Base-by-base conservation (phyloP, 2,113 vertebrate species). In the Larimichthys crocea region DNA sequence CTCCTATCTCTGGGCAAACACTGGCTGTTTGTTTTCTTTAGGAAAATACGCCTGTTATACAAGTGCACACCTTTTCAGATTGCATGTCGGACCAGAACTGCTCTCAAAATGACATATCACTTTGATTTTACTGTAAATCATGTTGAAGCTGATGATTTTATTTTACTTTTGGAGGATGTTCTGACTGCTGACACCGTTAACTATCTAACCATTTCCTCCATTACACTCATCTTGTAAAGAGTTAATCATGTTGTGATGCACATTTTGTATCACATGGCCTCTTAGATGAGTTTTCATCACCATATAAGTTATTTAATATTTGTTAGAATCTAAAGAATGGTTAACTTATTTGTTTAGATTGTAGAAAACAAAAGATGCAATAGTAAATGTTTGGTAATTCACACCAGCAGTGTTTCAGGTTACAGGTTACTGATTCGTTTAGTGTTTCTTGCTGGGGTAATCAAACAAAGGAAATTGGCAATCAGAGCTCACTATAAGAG, bases 1-100 rank as follows among this genome's bases (percentile, higher is more conserved):
- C 92, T 90, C 88, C 80, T 83, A 85, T 92, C 92, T 92, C 92
- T 94, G 85, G 72, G 91, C 91, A 95, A 96, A 96, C 95, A 96
- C 84, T 35, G 77, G 44, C 83, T 95, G 94, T 96, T 96, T 95
- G 94, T 95, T 91, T 93, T 94, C 88, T 83, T 87, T 84, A 85
- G 91, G 84, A 92, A 94, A 94, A 93, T 89, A 90, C 70, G 75
- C 62, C 89, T 84, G 93, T 93, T 89, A 82, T 87, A 92, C 85
- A 91, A 93, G 87, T 64, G 87, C 89, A 85, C 81, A 80, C 49
- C 12, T 48, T 40, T 73, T 89, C 86, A 72, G 80, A 84, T 84
- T 85, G 82, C 76, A 84, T 80, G 70, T 73, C 63, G 61, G 76
- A 76, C 63, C 24, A 80, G 79, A 84, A 88, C 88, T 72, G 78